Evolutionary conservation across 2,797 vertebrate species (phyloP).

Genomic region (Oreortyx pictus): DNA sequence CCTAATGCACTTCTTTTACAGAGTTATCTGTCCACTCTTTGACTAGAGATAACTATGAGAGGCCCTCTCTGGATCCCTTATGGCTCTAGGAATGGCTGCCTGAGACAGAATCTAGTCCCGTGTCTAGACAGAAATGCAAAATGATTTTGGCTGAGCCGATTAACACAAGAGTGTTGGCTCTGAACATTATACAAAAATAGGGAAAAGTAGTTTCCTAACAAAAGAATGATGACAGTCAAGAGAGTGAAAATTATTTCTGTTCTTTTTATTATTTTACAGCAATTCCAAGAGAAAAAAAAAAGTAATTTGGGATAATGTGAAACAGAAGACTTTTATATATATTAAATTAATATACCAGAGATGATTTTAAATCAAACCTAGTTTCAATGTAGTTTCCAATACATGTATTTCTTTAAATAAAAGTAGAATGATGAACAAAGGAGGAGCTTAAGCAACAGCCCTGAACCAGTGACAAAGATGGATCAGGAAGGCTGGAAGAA

Average conservation of each 20-base stretch:
- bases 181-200: not conserved
- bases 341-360: not conserved
- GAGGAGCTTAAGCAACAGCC: not conserved
- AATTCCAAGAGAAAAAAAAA: not conserved
- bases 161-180: not conserved
- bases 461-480: not conserved
- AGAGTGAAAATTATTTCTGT: conserved; percentile 12
- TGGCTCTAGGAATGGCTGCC: not conserved
- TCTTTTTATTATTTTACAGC: conserved; percentile 6
- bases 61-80: not conserved
- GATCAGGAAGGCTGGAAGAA: not conserved
- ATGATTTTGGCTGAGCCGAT: conserved; percentile 33
- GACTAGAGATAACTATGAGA: not conserved
- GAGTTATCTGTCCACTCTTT: not conserved
- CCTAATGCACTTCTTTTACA: not conserved
- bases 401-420: not conserved
- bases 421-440: not conserved
- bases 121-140: conserved; percentile 26
- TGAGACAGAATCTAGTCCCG: conserved; percentile 11
- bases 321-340: not conserved
- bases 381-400: not conserved
- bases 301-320: not conserved
- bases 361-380: not conserved
- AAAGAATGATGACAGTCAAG: not conserved
- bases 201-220: not conserved